phyloP scores from a whole-genome alignment of 2,797 vertebrate genomes.

The Kryptolebias ocellatus region DNA sequence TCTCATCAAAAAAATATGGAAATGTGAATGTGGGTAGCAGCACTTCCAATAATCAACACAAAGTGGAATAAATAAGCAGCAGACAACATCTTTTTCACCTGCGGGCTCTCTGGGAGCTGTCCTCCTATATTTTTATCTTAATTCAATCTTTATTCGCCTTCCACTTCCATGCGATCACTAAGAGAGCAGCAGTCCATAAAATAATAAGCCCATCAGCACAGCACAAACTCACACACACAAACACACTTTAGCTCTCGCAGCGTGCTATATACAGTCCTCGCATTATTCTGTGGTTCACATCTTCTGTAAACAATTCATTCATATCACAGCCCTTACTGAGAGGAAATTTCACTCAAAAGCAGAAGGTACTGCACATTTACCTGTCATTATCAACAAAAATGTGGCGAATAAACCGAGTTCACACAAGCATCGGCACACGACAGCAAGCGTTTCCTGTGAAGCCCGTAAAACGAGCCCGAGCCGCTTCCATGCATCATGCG shows the following conservation, averaged over 20 bases:
- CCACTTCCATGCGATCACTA: slow-evolving; percentile 78
- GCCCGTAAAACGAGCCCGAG: neutral
- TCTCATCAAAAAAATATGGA: slow-evolving; percentile 57
- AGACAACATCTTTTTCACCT: slow-evolving; percentile 78
- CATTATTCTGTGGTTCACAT: slow-evolving; percentile 30
- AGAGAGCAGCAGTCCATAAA: slow-evolving; percentile 81
- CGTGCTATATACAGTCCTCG: slow-evolving; percentile 30
- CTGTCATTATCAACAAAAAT: slow-evolving; percentile 16
- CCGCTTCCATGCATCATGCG: neutral
- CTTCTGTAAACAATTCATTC: slow-evolving; percentile 26
- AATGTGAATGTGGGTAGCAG: slow-evolving; percentile 55
- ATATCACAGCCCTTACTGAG: slow-evolving; percentile 22
- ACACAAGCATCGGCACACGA: slow-evolving; percentile 7
- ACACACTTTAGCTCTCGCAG: slow-evolving; percentile 7
- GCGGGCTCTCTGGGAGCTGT: slow-evolving; percentile 67
- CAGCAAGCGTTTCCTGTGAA: neutral
- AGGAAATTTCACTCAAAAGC: slow-evolving; percentile 9
- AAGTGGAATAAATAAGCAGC: slow-evolving; percentile 74
- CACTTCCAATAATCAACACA: slow-evolving; percentile 71
- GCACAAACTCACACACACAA: slow-evolving; percentile 60
- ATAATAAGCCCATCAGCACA: slow-evolving; percentile 82
- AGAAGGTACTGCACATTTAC: slow-evolving; percentile 3
- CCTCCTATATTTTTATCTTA: slow-evolving; percentile 82
- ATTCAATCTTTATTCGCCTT: slow-evolving; percentile 83
- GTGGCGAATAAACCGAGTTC: neutral